Evolutionary conservation across 2,797 vertebrate species (phyloP).

Genomic region (Sebastes iracundus): DNA sequence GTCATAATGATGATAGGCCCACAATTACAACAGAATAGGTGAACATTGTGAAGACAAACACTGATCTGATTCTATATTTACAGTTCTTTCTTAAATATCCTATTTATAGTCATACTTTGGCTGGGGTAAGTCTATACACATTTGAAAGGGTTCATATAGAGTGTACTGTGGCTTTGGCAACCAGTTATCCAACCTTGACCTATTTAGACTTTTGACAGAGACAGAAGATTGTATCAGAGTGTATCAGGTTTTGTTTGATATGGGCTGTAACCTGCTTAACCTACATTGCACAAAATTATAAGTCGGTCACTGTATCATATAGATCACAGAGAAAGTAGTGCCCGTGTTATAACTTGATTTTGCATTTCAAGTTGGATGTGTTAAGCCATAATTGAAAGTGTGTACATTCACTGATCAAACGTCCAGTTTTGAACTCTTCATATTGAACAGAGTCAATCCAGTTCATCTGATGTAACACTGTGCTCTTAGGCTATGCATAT

Average conservation of each 20-base stretch:
- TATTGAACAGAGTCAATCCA: not conserved
- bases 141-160: not conserved
- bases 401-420: slow-evolving; percentile 25
- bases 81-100: not conserved
- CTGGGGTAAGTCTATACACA: not conserved
- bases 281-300: not conserved
- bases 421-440: not conserved
- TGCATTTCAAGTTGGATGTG: not conserved
- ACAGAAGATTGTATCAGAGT: not conserved
- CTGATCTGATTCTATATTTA: not conserved
- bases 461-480: slow-evolving; percentile 34
- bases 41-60: not conserved
- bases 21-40: not conserved
- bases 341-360: not conserved
- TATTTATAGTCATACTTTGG: not conserved
- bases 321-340: not conserved
- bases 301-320: too few relatives aligned
- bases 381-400: not conserved
- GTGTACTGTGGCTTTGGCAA: not conserved
- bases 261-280: not conserved
- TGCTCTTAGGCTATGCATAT: not conserved
- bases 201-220: slow-evolving; percentile 16
- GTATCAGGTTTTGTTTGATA: not conserved
- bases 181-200: slow-evolving; percentile 40
- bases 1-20: not conserved